phyloP scores from a whole-genome alignment of 2,888 invertebrate genomes.

The Oligia fasciuncula region DNA sequence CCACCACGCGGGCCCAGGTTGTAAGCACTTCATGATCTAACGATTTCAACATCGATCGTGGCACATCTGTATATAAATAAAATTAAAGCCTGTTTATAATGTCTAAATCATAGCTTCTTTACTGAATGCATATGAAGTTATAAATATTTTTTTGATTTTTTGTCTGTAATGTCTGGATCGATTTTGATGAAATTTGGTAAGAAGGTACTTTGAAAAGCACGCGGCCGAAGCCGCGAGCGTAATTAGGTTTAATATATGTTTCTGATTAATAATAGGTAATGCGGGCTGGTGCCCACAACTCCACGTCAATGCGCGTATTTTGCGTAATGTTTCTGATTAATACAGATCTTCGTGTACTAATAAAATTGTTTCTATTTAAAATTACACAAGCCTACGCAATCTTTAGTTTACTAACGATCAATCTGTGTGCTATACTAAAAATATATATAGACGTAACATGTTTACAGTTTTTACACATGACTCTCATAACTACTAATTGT shows the following conservation, averaged over 20 bases:
- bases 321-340: too few relatives aligned
- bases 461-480: background rate
- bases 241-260: background rate
- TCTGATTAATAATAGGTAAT: too few relatives aligned
- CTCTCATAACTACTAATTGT: background rate
- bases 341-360: background rate
- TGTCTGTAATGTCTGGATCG: too few relatives aligned
- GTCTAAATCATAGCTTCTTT: too few relatives aligned
- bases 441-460: background rate
- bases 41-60: background rate
- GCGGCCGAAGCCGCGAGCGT: too few relatives aligned
- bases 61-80: background rate
- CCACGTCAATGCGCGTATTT: too few relatives aligned
- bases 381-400: background rate
- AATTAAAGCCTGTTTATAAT: too few relatives aligned
- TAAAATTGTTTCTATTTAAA: background rate
- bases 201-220: too few relatives aligned
- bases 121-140: too few relatives aligned
- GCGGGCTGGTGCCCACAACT: too few relatives aligned
- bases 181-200: too few relatives aligned
- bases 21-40: background rate
- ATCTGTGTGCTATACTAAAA: background rate
- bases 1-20: background rate
- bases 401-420: background rate
- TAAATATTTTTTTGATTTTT: too few relatives aligned